Base-by-base conservation (phyloP, 2,113 vertebrate genomes). In the Mustela lutreola region DNA sequence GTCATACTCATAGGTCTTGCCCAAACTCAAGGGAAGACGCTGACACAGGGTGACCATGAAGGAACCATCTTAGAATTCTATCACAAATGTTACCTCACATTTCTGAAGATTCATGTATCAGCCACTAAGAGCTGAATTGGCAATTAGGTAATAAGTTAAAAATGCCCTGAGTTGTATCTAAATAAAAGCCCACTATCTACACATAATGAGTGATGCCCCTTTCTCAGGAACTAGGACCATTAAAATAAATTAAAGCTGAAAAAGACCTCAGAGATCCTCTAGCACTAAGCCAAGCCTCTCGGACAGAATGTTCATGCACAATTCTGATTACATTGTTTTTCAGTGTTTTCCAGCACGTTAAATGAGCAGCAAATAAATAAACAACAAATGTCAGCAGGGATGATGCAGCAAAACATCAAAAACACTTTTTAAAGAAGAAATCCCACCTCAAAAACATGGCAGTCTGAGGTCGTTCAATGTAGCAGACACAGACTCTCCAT, bases 101-200 rank as follows among this genome's bases (percentile, higher is more conserved):
- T 88, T 86, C 81, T 91, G 60, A 73, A 94, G 28, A 62, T 24
- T 24, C 31, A 39, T 18, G 7, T 91, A 50, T 83, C 70, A 63
- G 28, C 7, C 24, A 87, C 62, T 31, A 83, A 48, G 15, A 94
- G 36, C 11, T 71, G 89, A 73, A 15, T 14, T 24, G 33, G 26
- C 24, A 94, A 16, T 58, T 60, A 91, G 67, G n/a, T 81, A 85
- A 33, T 56, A 96, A 93, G 60, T 90, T 93, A 70, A 67, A 96
- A 88, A 73, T 11, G 16, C 26, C 5, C 36, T 65, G 16, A 31
- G 42, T 62, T 56, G 9, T 39, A 31, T 48, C 9, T 31, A 89
- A 58, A 82, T 70, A 73, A 75, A 81, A 65, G 14, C 24, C 21
- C 45, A 4, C 73, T 75, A 11, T 79, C 21, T 79, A 12, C 58